Conservation (phyloP, 2,888 invertebrate genomes). For the Morpho helenor region DNA sequence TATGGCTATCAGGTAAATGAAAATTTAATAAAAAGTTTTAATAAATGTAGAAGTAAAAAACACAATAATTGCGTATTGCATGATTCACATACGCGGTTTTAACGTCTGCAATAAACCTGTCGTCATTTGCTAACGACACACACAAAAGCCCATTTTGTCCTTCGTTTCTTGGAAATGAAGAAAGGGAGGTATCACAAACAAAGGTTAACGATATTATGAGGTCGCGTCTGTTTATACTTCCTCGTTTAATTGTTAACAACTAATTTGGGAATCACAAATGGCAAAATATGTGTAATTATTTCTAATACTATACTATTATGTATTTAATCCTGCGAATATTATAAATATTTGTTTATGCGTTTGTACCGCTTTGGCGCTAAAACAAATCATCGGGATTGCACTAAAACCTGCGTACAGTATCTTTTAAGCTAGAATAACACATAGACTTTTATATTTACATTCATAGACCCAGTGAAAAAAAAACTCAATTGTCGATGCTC, state of each 20-base stretch:
- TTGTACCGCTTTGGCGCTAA: no score
- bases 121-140: conserved; percentile 38
- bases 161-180: conserved; percentile 34
- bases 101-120: conserved; percentile 43
- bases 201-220: conserved; percentile 20
- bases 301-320: no score
- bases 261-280: background rate
- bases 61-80: conserved; percentile 17
- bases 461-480: no score
- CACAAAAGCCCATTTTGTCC: conserved; percentile 39
- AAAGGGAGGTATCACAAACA: conserved; percentile 25
- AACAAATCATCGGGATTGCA: no score
- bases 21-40: no score
- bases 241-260: conserved; percentile 4
- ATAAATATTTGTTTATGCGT: no score
- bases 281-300: background rate
- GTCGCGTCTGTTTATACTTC: conserved; percentile 9
- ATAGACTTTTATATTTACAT: no score
- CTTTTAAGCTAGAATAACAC: no score
- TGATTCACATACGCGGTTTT: conserved; percentile 28
- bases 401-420: no score
- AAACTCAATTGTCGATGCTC: no score
- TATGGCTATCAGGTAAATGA: no score
- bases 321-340: no score
- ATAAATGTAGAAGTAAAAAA: background rate